Evolutionary conservation across 92 coral and sea anemone species (phyloP).

Genomic region (Zoanthus sansibaricus): DNA sequence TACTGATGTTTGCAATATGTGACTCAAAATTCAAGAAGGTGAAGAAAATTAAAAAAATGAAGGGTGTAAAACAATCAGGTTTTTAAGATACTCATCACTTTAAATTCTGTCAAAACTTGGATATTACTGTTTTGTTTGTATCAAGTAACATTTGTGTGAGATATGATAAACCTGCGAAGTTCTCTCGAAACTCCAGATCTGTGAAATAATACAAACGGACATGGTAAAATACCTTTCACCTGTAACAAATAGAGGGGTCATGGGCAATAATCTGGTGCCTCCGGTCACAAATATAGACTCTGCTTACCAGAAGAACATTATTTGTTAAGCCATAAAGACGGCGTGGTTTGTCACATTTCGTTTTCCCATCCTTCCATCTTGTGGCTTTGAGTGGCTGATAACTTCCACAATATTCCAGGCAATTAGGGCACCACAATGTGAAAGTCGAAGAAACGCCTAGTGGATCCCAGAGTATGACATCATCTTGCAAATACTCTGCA

Average conservation of each 20-base stretch:
- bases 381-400: conserved; percentile 47
- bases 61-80: too few species aligned
- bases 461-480: conserved; percentile 50
- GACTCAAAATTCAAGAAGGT: too few species aligned
- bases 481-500: not conserved
- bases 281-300: conserved; percentile 44
- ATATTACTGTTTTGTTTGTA: too few species aligned
- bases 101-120: too few species aligned
- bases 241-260: conserved; percentile 47
- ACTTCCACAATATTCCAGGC: conserved; percentile 27
- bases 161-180: not conserved
- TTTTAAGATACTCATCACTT: too few species aligned
- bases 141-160: not conserved
- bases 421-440: conserved; percentile 64
- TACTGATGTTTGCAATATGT: too few species aligned
- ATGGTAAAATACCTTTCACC: conserved; percentile 26
- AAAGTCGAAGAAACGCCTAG: conserved; percentile 23
- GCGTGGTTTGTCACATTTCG: conserved; percentile 49
- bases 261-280: conserved; percentile 38
- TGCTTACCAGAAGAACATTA: conserved; percentile 44
- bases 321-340: conserved; percentile 66
- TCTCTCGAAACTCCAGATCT: conserved; percentile 8
- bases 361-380: conserved; percentile 53
- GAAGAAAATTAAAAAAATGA: too few species aligned
- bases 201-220: conserved; percentile 42